Conservation (phyloP, 2,113 vertebrate species). For the Aegotheles bennettii region DNA sequence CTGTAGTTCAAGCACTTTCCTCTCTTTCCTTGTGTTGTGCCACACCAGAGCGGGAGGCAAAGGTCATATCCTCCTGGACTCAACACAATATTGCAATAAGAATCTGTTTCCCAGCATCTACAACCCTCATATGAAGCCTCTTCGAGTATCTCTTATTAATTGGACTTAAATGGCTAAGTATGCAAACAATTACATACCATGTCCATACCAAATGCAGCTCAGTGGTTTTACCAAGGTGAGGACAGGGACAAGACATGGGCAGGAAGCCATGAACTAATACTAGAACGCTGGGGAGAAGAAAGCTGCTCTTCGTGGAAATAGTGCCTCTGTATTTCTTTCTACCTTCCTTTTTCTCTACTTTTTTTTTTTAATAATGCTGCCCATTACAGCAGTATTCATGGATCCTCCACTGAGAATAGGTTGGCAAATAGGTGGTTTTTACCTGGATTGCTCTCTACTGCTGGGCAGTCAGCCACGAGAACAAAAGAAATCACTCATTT, state of each 20-base stretch:
- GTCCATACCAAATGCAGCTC: background rate
- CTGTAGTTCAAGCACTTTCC: background rate
- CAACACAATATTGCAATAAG: background rate
- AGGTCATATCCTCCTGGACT: background rate
- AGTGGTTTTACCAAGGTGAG: background rate
- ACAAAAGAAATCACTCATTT: constrained; percentile 61
- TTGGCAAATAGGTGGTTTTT: constrained; percentile 29
- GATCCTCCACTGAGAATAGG: background rate
- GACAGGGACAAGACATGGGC: background rate
- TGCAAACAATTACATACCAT: background rate
- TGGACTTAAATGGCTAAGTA: background rate
- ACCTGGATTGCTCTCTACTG: constrained; percentile 32
- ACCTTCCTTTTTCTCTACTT: background rate
- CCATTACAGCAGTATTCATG: background rate
- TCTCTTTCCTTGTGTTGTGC: background rate
- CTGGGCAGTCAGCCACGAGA: constrained; percentile 50
- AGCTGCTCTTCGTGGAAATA: background rate
- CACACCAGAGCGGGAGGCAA: background rate
- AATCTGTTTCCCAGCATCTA: background rate
- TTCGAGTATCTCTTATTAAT: background rate
- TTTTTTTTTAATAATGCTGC: background rate
- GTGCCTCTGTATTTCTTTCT: background rate
- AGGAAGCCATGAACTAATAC: background rate
- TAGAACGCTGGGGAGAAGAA: background rate
- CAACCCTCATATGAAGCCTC: background rate